These are phyloP conservation scores for Micromesistius poutassou DNA, from an alignment of 2,797 vertebrate species.

Conservation along the genomic window DNA sequence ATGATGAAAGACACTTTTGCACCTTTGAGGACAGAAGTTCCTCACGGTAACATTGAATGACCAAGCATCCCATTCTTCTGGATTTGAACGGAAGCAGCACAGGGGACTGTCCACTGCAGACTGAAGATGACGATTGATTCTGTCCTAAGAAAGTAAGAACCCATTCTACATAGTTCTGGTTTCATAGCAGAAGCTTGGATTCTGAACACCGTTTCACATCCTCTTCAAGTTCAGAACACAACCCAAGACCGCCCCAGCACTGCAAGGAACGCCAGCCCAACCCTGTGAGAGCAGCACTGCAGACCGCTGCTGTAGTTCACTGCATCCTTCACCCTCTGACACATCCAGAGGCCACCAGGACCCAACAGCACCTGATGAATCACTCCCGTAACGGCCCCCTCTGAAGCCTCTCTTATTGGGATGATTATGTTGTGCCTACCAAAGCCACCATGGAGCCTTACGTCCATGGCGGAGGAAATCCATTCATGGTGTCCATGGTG, in stretches of 20 bases:
- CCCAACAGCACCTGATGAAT: neutral
- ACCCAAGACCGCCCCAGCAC: too few species aligned
- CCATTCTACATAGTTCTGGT: neutral
- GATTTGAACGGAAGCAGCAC: neutral
- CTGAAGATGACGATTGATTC: neutral
- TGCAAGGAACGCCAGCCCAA: neutral
- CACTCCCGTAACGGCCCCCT: slow-evolving; percentile 7
- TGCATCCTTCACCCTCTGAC: neutral
- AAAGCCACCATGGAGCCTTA: slow-evolving; percentile 5
- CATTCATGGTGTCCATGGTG: slow-evolving; percentile 21
- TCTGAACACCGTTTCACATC: neutral
- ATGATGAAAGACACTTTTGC: too few species aligned
- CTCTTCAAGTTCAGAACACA: too few species aligned
- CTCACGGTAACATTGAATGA: too few species aligned
- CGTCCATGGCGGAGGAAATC: neutral
- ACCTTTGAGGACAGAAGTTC: too few species aligned
- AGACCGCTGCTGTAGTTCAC: neutral
- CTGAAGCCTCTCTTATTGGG: neutral
- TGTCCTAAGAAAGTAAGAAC: neutral
- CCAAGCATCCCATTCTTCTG: too few species aligned
- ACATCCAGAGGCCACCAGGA: too few species aligned
- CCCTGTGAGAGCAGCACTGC: neutral
- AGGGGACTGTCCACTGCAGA: neutral
- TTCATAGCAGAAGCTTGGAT: neutral
- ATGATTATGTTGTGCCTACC: slow-evolving; percentile 4